Base-by-base conservation (phyloP, 92 coral and sea anemone genomes). In the Meandrina meandrites region DNA sequence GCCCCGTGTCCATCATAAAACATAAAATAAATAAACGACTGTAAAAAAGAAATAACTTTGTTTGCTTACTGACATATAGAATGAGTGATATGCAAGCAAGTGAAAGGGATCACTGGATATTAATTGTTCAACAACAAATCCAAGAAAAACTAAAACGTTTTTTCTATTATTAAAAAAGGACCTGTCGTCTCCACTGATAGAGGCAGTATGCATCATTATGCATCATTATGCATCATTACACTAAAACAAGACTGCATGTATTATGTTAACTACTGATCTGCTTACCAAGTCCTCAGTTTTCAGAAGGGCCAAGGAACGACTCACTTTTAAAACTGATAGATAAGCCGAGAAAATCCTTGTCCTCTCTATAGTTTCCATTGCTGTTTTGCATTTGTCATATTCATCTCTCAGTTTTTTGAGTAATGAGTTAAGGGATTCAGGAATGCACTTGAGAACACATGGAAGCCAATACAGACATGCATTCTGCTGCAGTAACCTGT, bases 401-500 rank as follows among this genome's bases (percentile, higher is more conserved):
- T 34, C 74, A 60, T 62, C 57, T 66, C 56, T 81, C 15, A 93
- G 79, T 22, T 89, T 75, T 30, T 69, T 47, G 42, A 93, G 77
- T 17, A 93, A 76, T 30, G 79, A 78, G 69, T 83, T 47, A n/a
- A 83, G 62, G 21, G 88, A 76, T 27, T 81, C 76, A 34, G 96
- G 96, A 72, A 79, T n/a, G 53, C 85, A 53, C 84, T 89, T 91
- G 9, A 93, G 93, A 34, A 84, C 94, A 83, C 94, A 93, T 5
- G 96, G 96, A 79, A 93, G 70, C 96, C 96, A 93, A 76, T 93
- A 93, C n/a, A 89, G 88, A 31, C 85, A 90, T 13, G 96, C 84
- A 77, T 93, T 90, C 45, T 89, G 90, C 60, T 90, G 87, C 84
- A 89, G 86, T 42, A 89, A 83, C 64, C 96, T 93, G 57, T 79